phyloP scores from a whole-genome alignment of 1,140 invertebrate genomes.

The Laupala kohalensis region DNA sequence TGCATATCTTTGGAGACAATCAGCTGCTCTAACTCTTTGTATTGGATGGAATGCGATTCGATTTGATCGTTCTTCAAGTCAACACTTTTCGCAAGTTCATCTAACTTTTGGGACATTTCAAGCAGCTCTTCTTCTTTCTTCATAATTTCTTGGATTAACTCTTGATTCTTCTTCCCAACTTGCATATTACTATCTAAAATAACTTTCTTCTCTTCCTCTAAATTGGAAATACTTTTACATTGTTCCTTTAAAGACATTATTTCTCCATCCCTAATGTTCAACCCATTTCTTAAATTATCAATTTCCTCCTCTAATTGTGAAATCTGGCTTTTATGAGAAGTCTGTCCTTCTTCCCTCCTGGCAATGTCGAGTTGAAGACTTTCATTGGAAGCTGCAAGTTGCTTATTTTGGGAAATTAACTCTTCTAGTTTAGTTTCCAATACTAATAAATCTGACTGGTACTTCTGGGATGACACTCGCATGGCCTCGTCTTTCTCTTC shows the following conservation, averaged over 20 bases:
- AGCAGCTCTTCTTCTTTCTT: conserved; percentile 16
- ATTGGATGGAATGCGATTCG: background rate
- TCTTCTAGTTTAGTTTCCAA: background rate
- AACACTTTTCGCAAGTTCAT: conserved; percentile 23
- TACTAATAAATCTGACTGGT: background rate
- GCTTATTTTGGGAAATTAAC: background rate
- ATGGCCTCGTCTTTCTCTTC: background rate
- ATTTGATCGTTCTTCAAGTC: background rate
- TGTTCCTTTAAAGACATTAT: background rate
- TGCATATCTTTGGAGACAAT: background rate
- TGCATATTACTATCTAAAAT: background rate
- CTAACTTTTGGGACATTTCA: conserved; percentile 12
- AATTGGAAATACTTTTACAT: background rate
- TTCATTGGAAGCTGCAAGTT: background rate
- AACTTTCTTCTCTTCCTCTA: background rate
- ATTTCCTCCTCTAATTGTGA: background rate
- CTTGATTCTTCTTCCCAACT: conserved; percentile 13
- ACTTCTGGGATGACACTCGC: background rate
- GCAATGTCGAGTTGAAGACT: background rate
- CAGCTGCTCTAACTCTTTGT: background rate
- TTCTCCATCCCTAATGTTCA: background rate
- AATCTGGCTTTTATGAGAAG: background rate
- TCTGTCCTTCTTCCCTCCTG: background rate
- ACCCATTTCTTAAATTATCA: background rate
- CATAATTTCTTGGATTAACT: conserved; percentile 22